Evolutionary conservation across 2,888 invertebrate genomes (phyloP).

Genomic region (Epirrita christyi): DNA sequence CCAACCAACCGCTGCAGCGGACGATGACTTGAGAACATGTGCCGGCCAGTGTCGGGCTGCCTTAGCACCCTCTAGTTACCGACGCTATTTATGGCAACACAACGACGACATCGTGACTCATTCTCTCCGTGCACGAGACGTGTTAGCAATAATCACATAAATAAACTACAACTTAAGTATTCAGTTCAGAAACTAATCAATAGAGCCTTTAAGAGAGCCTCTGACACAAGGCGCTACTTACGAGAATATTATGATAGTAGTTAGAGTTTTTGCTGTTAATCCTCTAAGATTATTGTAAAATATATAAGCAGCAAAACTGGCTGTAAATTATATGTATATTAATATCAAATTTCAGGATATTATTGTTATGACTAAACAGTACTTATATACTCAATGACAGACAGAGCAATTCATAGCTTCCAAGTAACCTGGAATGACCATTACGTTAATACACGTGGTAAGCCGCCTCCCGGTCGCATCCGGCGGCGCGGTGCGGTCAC

Average conservation of each 20-base stretch:
- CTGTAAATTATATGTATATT: too few relatives aligned
- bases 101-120: constrained; percentile 66
- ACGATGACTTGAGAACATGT: constrained; percentile 53
- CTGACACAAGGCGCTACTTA: background rate
- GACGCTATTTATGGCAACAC: constrained; percentile 68
- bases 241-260: too few relatives aligned
- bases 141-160: constrained; percentile 57
- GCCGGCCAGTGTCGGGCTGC: constrained; percentile 45
- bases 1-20: constrained; percentile 47
- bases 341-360: too few relatives aligned
- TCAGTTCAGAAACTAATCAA: constrained; percentile 47
- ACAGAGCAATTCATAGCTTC: constrained; percentile 5
- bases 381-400: too few relatives aligned
- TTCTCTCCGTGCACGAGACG: constrained; percentile 52
- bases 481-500: constrained; percentile 53
- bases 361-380: too few relatives aligned
- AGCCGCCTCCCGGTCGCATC: constrained; percentile 66
- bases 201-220: constrained; percentile 2
- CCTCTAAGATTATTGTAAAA: too few relatives aligned
- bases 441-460: constrained; percentile 64
- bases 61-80: constrained; percentile 59
- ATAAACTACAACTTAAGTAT: constrained; percentile 50
- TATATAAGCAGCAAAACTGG: too few relatives aligned
- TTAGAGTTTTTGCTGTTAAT: too few relatives aligned
- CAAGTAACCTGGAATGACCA: constrained; percentile 51